These are phyloP conservation scores for Ormyrus nitidulus DNA, from an alignment of 2,888 invertebrate genomes.

Conservation along the genomic window DNA sequence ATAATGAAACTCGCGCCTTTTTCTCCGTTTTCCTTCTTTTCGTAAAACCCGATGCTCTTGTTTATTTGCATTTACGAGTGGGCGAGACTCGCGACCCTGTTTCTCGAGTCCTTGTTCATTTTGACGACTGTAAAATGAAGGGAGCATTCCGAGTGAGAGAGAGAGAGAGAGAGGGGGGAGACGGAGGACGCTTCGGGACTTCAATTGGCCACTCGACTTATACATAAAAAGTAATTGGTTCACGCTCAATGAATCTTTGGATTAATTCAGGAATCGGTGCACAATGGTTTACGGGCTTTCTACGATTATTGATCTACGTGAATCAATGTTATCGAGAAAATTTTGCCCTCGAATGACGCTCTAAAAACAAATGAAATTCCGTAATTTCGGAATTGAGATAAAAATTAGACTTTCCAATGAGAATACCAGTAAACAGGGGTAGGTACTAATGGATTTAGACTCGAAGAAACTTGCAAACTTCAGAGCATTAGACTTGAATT, in stretches of 20 bases:
- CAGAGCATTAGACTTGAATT: too few relatives aligned
- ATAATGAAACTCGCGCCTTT: too few relatives aligned
- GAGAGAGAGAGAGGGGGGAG: too few relatives aligned
- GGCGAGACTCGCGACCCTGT: slow-evolving; percentile 15
- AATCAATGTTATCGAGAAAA: too few relatives aligned
- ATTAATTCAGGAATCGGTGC: too few relatives aligned
- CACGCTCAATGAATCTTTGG: not conserved
- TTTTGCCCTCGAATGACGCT: not conserved
- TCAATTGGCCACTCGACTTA: too few relatives aligned
- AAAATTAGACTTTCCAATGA: slow-evolving; percentile 5
- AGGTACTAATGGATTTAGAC: not conserved
- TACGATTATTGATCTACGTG: not conserved
- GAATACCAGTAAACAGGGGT: not conserved
- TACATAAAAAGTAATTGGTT: not conserved
- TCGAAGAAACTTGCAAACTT: too few relatives aligned
- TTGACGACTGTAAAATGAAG: slow-evolving; percentile 25
- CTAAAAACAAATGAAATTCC: not conserved
- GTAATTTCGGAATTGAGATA: not conserved
- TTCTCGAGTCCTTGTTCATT: slow-evolving; percentile 33
- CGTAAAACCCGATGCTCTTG: not conserved
- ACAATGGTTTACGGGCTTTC: not conserved
- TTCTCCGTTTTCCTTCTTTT: too few relatives aligned
- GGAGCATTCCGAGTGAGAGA: not conserved
- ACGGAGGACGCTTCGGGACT: too few relatives aligned
- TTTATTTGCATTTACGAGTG: slow-evolving; percentile 44